These are phyloP conservation scores for Physocephala rufipes DNA, from an alignment of 2,888 invertebrate genomes.

Conservation along the genomic window DNA sequence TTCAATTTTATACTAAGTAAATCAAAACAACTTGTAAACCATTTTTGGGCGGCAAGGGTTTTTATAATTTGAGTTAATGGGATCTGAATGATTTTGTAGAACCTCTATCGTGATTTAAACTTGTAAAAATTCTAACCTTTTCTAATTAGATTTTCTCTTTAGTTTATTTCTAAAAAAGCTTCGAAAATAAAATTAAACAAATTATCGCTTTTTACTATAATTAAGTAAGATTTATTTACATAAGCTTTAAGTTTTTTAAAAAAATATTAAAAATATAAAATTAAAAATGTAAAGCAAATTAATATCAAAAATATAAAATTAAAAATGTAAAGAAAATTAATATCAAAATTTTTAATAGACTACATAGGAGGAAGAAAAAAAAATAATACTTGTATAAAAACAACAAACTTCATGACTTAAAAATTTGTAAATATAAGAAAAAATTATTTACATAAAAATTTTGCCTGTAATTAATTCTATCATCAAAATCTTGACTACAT, in stretches of 20 bases:
- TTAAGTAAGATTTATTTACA: constrained; percentile 26
- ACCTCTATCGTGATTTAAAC: no score
- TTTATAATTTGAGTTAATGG: no score
- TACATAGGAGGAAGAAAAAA: no score
- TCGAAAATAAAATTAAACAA: neutral
- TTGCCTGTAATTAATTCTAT: constrained; percentile 10
- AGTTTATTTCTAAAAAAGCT: no score
- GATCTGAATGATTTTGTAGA: no score
- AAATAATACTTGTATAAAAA: no score
- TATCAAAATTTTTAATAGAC: no score
- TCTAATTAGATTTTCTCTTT: no score
- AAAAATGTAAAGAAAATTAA: neutral
- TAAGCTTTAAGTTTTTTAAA: neutral
- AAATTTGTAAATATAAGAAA: neutral
- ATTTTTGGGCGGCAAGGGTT: no score
- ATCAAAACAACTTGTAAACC: no score
- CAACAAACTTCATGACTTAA: constrained; percentile 8
- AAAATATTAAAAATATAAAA: neutral
- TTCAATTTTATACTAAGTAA: no score
- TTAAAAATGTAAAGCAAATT: neutral
- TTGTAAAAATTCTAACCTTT: no score
- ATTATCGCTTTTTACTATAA: neutral
- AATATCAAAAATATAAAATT: neutral
- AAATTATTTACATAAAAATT: constrained; percentile 20
- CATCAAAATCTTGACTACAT: neutral